Evolutionary conservation across 2,797 vertebrate genomes (phyloP).

Genomic region (Catharus ustulatus): DNA sequence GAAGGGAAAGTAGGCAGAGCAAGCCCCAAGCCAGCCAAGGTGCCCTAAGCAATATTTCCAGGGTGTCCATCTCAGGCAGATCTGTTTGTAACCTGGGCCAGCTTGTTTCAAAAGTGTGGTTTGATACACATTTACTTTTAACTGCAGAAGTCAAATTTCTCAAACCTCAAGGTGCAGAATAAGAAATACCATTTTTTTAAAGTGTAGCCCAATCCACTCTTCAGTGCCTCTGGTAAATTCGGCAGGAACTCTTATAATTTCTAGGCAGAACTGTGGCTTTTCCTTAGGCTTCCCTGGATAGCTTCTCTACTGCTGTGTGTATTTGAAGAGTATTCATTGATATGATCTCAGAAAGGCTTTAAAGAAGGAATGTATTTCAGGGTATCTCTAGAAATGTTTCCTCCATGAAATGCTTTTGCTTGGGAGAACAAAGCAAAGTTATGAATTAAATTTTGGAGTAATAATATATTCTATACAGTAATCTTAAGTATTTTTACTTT

Average conservation of each 20-base stretch:
- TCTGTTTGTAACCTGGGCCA: neutral
- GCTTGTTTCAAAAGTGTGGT: neutral
- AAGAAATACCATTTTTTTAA: neutral
- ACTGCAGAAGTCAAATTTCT: neutral
- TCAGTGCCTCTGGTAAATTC: neutral
- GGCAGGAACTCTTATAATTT: neutral
- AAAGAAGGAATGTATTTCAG: rapidly evolving
- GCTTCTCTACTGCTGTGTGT: neutral
- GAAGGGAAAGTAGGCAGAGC: neutral
- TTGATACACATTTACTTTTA: neutral
- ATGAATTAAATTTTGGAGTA: neutral
- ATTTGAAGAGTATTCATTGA: neutral
- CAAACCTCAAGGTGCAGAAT: neutral
- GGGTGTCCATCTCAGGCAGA: neutral
- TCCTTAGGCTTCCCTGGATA: neutral
- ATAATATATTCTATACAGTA: neutral
- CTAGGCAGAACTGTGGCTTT: neutral
- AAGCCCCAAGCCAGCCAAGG: neutral
- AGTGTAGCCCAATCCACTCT: neutral
- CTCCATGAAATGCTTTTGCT: neutral
- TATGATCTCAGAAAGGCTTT: neutral
- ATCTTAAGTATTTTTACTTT: neutral
- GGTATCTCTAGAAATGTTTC: neutral
- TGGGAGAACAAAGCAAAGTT: neutral
- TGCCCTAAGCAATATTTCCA: neutral